Evolutionary conservation across 1,140 invertebrate genomes (phyloP), one percentile per base, ranked within the genome.

Genomic region (Maniola jurtina): DNA sequence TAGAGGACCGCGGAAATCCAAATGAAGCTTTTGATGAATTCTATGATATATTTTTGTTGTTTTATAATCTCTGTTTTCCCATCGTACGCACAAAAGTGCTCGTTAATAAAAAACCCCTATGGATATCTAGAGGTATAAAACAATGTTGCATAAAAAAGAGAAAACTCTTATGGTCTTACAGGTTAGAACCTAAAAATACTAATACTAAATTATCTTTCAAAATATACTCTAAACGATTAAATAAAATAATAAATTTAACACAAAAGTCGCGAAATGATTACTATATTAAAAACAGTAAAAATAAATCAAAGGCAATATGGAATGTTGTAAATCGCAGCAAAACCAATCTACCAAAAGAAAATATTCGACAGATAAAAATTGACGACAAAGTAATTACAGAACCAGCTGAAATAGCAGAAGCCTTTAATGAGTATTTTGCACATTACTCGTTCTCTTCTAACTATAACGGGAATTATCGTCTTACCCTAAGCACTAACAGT

Each of bases 111-210:
- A 42, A 42, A 42, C 36, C n/a, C n/a, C 5, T 14, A 8, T 59
- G 57, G 57, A 42, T 59, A 3, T 42, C 35, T 16, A 59, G 42
- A 42, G 57, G 57, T n/a, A n/a, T n/a, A n/a, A n/a, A n/a, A n/a
- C n/a, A n/a, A n/a, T n/a, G n/a, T n/a, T n/a, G n/a, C n/a, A 59
- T 11, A 42, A 59, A 59, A 15, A 59, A 59, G 16, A 59, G 40
- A 59, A 10, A 42, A 14, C 15, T 59, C 3, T 25, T 59, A 16
- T 59, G 57, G 40, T 33, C 6, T 5, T 54, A 54, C 16, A 16
- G 50, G 33, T 5, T 10, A 40, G 13, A n/a, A 59, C 35, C 42
- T 47, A 57, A 36, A 57, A 42, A 40, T 42, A 15, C 36, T 6
- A 6, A 59, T 14, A 59, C 16, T 14, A 25, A 42, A 14, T 1